These are phyloP conservation scores for Tribolium madens DNA, from an alignment of 1,140 invertebrate species.

Conservation along the genomic window DNA sequence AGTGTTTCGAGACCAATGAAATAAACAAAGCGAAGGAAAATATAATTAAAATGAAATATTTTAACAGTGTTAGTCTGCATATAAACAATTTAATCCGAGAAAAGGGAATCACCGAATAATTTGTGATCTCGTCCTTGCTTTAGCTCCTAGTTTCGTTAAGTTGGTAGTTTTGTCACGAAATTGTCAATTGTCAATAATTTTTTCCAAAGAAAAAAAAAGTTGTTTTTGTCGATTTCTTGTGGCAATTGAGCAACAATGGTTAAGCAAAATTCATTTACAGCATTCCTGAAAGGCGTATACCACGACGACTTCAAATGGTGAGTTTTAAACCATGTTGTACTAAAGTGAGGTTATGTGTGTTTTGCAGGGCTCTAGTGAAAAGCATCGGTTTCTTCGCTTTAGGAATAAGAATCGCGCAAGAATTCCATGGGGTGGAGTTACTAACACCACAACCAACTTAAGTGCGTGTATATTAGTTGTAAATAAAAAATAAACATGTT, in stretches of 20 bases:
- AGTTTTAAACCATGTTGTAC: conserved; percentile 48
- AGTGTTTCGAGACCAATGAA: conserved; percentile 74
- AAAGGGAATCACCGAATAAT: conserved; percentile 76
- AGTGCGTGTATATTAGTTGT: conserved; percentile 30
- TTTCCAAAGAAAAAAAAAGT: neutral
- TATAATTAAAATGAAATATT: conserved; percentile 86
- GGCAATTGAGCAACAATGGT: conserved; percentile 46
- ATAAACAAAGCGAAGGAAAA: conserved; percentile 72
- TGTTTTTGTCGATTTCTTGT: neutral
- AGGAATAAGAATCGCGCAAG: conserved; percentile 76
- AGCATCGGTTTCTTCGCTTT: conserved; percentile 76
- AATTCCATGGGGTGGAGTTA: conserved; percentile 75
- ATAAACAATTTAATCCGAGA: conserved; percentile 78
- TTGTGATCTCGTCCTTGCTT: neutral
- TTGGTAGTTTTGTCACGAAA: neutral
- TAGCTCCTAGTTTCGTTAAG: neutral
- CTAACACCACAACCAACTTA: conserved; percentile 58
- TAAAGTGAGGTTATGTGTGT: conserved; percentile 52
- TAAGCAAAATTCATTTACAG: conserved; percentile 57
- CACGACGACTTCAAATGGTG: conserved; percentile 71
- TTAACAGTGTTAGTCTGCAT: conserved; percentile 80
- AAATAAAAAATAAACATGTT: conserved; percentile 50
- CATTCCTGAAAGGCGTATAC: conserved; percentile 66
- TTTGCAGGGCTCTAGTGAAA: conserved; percentile 77
- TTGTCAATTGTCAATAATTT: neutral